Conservation (phyloP, 2,888 invertebrate species). For the Cosmorhoe ocellata region DNA sequence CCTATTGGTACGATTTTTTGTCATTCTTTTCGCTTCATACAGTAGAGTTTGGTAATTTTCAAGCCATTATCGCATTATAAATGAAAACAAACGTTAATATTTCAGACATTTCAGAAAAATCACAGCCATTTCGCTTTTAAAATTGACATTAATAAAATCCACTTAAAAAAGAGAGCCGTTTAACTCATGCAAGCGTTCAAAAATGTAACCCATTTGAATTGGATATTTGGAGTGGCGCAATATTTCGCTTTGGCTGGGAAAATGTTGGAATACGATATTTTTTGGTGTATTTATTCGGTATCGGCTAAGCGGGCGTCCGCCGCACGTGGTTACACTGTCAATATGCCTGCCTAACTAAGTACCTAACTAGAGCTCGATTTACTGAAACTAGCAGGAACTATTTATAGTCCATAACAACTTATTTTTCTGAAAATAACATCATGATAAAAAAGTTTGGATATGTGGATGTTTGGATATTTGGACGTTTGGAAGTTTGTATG, state of each 20-base stretch:
- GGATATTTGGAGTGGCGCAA: constrained; percentile 9
- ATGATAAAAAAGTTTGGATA: too few species aligned
- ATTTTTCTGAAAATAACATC: too few species aligned
- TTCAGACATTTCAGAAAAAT: too few species aligned
- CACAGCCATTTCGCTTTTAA: background rate
- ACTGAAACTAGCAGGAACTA: background rate
- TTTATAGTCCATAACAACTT: background rate
- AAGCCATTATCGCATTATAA: too few species aligned
- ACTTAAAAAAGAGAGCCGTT: constrained; percentile 6
- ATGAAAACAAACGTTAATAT: too few species aligned
- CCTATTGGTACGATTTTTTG: too few species aligned
- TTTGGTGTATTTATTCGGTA: constrained; percentile 21
- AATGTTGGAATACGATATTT: constrained; percentile 22
- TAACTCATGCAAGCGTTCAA: constrained; percentile 3
- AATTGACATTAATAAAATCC: background rate
- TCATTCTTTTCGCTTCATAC: too few species aligned
- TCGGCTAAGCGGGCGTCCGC: constrained; percentile 14
- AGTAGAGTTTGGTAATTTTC: too few species aligned
- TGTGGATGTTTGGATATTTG: too few species aligned
- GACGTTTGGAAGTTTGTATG: too few species aligned
- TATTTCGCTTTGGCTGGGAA: constrained; percentile 14
- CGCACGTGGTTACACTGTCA: constrained; percentile 21
- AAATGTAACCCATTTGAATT: constrained; percentile 13
- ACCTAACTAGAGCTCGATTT: background rate
- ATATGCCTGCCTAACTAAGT: constrained; percentile 11